Evolutionary conservation across 92 coral and sea anemone genomes (phyloP).

Genomic region (Micromussa lordhowensis): DNA sequence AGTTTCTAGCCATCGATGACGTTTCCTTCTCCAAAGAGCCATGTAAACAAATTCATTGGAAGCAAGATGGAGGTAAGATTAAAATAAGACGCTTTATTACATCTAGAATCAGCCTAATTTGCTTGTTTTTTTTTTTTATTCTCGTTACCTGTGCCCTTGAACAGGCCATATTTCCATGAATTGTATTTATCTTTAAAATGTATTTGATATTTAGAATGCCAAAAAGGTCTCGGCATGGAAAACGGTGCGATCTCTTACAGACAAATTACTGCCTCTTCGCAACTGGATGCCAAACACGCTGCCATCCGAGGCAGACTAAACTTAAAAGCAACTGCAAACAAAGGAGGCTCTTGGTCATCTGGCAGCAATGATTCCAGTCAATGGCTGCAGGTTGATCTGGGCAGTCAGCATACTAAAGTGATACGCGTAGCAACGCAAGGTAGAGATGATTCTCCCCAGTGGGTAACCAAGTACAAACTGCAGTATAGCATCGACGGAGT

Average conservation of each 20-base stretch:
- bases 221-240: neutral
- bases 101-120: too few species aligned
- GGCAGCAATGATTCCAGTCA: neutral
- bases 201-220: neutral
- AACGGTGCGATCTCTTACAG: neutral
- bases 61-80: constrained; percentile 1
- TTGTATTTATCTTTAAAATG: too few species aligned
- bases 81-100: neutral
- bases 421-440: neutral
- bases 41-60: constrained; percentile 53
- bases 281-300: neutral
- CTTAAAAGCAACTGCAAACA: neutral
- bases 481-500: neutral
- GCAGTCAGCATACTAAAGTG: neutral
- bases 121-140: too few species aligned
- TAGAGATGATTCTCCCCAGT: too few species aligned
- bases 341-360: constrained; percentile 1
- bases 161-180: too few species aligned
- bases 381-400: too few species aligned
- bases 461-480: too few species aligned
- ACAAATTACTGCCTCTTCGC: neutral
- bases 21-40: constrained; percentile 56
- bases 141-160: too few species aligned
- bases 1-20: constrained; percentile 42
- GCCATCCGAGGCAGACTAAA: neutral